Percentiles rank a stretch among this genome's conserved stretches.
phyloP scores from a whole-genome alignment of 2,113 vertebrate genomes.

The Marcusenius ussheri region DNA sequence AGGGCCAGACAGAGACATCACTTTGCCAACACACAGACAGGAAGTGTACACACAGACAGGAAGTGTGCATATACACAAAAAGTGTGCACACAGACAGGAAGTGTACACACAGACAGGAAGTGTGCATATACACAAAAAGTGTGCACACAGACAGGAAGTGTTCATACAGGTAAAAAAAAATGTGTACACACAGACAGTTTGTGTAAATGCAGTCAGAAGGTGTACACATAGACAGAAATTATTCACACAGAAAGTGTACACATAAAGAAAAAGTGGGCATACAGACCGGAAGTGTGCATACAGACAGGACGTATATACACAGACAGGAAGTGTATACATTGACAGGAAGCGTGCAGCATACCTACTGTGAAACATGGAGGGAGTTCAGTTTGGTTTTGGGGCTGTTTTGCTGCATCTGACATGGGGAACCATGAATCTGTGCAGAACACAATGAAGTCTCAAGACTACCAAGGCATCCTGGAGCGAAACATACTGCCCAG shows the following conservation, averaged over 20 bases:
- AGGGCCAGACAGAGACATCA: background rate
- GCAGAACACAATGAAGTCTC: too few species aligned
- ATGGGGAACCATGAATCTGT: too few species aligned
- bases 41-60: background rate
- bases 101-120: background rate
- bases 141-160: background rate
- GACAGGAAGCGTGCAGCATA: background rate
- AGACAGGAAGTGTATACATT: background rate
- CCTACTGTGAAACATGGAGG: too few species aligned
- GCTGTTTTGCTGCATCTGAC: too few species aligned
- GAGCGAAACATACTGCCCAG: too few species aligned
- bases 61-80: background rate
- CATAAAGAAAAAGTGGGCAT: too few species aligned
- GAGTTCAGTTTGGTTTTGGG: too few species aligned
- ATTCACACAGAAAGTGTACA: background rate
- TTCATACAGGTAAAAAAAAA: background rate
- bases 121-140: too few species aligned
- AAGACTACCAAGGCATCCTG: too few species aligned
- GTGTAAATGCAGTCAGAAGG: too few species aligned
- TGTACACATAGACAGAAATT: background rate
- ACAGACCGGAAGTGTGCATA: too few species aligned
- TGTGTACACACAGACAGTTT: background rate
- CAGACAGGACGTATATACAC: background rate
- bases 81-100: background rate
- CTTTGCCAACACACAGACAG: background rate